Base-by-base conservation (phyloP, 2,888 invertebrate species). In the Matsumyia berberina region DNA sequence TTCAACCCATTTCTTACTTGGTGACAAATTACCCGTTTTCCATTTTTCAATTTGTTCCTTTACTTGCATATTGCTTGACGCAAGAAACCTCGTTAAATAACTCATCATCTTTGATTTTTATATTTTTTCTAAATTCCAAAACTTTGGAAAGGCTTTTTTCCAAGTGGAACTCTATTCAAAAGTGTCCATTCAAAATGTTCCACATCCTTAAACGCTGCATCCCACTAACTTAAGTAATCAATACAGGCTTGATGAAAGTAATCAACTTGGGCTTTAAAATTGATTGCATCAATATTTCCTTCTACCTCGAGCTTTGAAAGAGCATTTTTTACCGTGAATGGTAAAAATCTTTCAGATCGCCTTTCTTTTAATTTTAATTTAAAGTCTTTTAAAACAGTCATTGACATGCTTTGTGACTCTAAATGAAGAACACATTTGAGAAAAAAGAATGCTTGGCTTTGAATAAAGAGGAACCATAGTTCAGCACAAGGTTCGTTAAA, bases 51-150 rank as follows among this genome's bases (percentile, higher is more conserved):
- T 64, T 58, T 70, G 69, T 70, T 70, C 57, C 8, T n/a, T 39
- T 11, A 70, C 39, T 69, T 49, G 42, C 64, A 74, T 49, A 70
- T 51, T 12, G 49, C 39, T 69, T 76, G 9, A 70, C 51, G 15
- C 44, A 69, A 31, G 44, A 24, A 11, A 74, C 39, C 37, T 80
- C 66, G 42, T 80, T 60, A 74, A 80, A 74, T 60, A 74, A 39
- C 37, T 80, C 69, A n/a, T 62, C 33, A 55, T 74, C 49, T 35
- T 74, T 62, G 31, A 69, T 69, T 57, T 33, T 57, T 24, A 55
- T 12, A 37, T 74, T 42, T n/a, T n/a, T n/a, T n/a, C n/a, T n/a
- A n/a, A 73, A 55, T 67, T 80, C 44, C 53, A 19, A 53, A 33
- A 81, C 12, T 58, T 62, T 33, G 19, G n/a, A n/a, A n/a, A n/a